Percentiles rank a stretch among this genome's conserved stretches.
Conservation (phyloP, 30 jellyfish, hydroid and myxozoan species). For the Chironex yamaguchii region DNA sequence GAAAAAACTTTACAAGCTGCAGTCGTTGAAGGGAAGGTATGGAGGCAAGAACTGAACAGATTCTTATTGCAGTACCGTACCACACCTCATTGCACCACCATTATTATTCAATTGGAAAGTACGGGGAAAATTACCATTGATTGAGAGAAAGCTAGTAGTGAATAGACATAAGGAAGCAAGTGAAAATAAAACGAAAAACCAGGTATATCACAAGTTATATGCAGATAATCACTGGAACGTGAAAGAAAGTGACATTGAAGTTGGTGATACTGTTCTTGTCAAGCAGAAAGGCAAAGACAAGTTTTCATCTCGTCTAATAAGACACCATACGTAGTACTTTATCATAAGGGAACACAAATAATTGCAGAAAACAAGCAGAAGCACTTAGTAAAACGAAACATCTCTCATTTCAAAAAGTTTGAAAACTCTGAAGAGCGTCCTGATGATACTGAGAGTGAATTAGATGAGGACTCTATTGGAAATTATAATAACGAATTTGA, state of each 20-base stretch:
- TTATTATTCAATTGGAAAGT: slow-evolving; percentile 27
- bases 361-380: slow-evolving; percentile 1
- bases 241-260: neutral
- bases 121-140: slow-evolving; percentile 46
- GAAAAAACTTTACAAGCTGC: neutral
- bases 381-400: neutral
- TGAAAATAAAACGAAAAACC: slow-evolving; percentile 16
- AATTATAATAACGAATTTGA: neutral
- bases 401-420: slow-evolving; percentile 27
- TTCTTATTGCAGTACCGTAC: slow-evolving; percentile 30
- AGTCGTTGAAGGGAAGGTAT: neutral
- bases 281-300: neutral
- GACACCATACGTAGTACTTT: slow-evolving; percentile 13
- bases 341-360: neutral
- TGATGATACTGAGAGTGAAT: slow-evolving; percentile 3
- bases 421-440: neutral
- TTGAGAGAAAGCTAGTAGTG: neutral
- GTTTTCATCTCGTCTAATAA: neutral
- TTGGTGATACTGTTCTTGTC: slow-evolving; percentile 23
- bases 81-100: slow-evolving; percentile 11
- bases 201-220: neutral
- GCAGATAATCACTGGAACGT: slow-evolving; percentile 27
- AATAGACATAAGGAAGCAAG: slow-evolving; percentile 28
- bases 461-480: neutral
- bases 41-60: slow-evolving; percentile 23